These are phyloP conservation scores for Xiphias gladius DNA, from an alignment of 2,113 vertebrate genomes.

Conservation along the genomic window DNA sequence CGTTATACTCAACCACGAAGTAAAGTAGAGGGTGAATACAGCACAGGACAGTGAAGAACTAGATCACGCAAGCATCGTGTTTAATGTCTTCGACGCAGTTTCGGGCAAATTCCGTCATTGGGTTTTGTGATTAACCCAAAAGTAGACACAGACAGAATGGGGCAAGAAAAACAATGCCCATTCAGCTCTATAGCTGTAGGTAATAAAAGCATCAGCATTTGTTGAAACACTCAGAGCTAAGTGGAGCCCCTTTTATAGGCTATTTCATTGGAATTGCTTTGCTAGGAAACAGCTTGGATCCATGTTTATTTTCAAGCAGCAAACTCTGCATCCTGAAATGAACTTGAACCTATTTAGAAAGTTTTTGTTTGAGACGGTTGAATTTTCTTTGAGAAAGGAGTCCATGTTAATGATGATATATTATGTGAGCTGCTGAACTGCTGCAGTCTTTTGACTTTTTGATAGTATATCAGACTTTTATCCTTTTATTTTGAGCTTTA, in stretches of 20 bases:
- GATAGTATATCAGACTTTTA: too few relatives aligned
- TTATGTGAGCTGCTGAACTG: too few relatives aligned
- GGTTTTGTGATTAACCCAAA: background rate
- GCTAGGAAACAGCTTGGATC: conserved; percentile 21
- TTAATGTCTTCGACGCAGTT: background rate
- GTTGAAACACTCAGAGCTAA: conserved; percentile 29
- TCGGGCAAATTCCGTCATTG: conserved; percentile 2
- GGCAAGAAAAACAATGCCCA: background rate
- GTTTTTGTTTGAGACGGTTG: background rate
- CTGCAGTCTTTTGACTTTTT: too few relatives aligned
- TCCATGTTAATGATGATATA: too few relatives aligned
- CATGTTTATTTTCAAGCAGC: conserved; percentile 13
- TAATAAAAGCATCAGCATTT: conserved; percentile 28
- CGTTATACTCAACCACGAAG: background rate
- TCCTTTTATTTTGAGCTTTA: too few relatives aligned
- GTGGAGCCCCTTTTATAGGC: conserved; percentile 26
- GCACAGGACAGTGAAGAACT: background rate
- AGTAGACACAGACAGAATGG: background rate
- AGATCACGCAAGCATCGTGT: background rate
- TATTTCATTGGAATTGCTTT: conserved; percentile 35
- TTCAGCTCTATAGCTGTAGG: conserved; percentile 1
- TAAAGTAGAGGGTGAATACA: background rate
- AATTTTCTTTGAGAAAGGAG: background rate
- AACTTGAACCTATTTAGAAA: background rate
- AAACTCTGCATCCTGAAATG: background rate